Conservation (phyloP, 2,797 vertebrate genomes). For the Cynodonichthys magdalenae region DNA sequence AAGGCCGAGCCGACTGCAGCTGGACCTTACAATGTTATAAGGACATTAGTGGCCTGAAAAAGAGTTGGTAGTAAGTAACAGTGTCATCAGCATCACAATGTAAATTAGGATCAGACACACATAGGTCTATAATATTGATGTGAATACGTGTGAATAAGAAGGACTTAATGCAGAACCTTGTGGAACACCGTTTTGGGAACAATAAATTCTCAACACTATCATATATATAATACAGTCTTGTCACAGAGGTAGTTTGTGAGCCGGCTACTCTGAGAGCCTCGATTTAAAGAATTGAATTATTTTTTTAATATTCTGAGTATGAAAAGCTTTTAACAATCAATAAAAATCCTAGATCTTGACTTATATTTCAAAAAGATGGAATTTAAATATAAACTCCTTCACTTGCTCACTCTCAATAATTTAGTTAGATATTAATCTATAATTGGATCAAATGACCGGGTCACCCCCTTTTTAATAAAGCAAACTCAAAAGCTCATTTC, state of each 20-base stretch:
- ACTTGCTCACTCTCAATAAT: not conserved
- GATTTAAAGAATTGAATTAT: too few relatives aligned
- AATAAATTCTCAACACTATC: not conserved
- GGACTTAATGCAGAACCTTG: not conserved
- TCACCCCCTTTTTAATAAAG: not conserved
- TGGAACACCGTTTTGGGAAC: not conserved
- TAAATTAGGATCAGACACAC: too few relatives aligned
- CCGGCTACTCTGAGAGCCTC: not conserved
- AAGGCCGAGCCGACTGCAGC: too few relatives aligned
- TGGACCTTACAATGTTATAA: too few relatives aligned
- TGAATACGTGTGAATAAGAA: not conserved
- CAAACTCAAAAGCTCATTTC: not conserved
- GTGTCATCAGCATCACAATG: too few relatives aligned
- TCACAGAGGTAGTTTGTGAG: not conserved
- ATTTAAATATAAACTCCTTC: not conserved
- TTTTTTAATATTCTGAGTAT: too few relatives aligned
- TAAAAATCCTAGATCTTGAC: not conserved
- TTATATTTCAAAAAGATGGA: not conserved
- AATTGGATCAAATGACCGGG: not conserved
- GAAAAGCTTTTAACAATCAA: too few relatives aligned
- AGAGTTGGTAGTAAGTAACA: too few relatives aligned
- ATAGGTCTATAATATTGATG: not conserved
- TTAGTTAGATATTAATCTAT: not conserved
- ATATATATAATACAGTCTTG: not conserved
- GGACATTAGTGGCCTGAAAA: too few relatives aligned